A percentile compares a stretch with the other conserved stretches of the same genome.
These are phyloP conservation scores for Echeneis naucrates DNA, from an alignment of 2,797 vertebrate species.

Conservation along the genomic window DNA sequence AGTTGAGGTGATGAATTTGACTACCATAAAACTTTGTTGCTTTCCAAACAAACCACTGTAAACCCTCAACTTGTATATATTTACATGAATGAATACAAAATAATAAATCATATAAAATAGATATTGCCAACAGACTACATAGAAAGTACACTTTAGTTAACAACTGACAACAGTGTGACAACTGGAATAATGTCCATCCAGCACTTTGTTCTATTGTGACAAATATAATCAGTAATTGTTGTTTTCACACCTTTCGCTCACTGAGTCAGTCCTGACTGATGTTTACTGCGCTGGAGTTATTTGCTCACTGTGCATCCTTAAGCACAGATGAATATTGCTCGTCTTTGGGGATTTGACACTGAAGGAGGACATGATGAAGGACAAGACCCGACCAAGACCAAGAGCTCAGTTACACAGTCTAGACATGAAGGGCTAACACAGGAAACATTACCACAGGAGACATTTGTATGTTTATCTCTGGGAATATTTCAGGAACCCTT, in stretches of 20 bases:
- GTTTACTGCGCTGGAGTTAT: background rate
- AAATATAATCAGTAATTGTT: constrained; percentile 20
- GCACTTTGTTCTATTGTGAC: background rate
- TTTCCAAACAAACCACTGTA: background rate
- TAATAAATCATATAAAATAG: background rate
- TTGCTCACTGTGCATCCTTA: constrained; percentile 5
- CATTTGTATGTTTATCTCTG: background rate
- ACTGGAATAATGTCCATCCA: background rate
- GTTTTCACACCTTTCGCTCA: constrained; percentile 1
- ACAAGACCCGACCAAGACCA: background rate
- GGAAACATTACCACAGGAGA: background rate
- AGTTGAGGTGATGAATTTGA: background rate
- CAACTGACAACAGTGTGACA: background rate
- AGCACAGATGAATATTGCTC: constrained; percentile 2
- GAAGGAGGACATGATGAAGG: background rate
- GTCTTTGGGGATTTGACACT: background rate
- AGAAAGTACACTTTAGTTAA: no score
- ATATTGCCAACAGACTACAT: background rate
- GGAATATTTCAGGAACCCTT: background rate
- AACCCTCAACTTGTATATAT: background rate
- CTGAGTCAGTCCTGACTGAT: background rate
- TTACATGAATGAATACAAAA: background rate
- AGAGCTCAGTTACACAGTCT: background rate
- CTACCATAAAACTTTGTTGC: background rate
- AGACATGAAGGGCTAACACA: background rate